phyloP scores from a whole-genome alignment of 1,140 invertebrate genomes.

The Galleria mellonella region DNA sequence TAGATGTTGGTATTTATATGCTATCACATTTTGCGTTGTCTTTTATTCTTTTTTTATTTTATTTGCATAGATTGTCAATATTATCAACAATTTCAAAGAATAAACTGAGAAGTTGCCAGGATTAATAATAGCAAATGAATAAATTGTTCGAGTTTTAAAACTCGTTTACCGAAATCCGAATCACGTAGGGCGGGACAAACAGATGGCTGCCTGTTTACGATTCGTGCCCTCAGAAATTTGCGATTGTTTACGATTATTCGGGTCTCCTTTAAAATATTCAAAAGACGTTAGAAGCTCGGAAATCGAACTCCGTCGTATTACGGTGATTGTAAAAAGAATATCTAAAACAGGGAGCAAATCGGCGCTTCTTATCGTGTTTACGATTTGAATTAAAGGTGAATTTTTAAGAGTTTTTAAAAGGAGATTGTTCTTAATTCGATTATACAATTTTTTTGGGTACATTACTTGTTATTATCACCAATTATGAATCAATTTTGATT shows the following conservation, averaged over 20 bases:
- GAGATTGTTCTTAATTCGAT: too few species aligned
- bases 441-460: too few species aligned
- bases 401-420: background rate
- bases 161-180: background rate
- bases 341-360: background rate
- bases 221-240: conserved; percentile 1
- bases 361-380: background rate
- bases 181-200: conserved; percentile 1
- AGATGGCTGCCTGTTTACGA: conserved; percentile 1
- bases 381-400: background rate
- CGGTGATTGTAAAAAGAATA: conserved; percentile 1
- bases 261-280: conserved; percentile 1
- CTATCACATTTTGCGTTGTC: too few species aligned
- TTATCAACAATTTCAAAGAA: too few species aligned
- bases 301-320: conserved; percentile 4
- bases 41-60: too few species aligned
- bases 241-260: conserved; percentile 5
- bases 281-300: background rate
- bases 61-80: too few species aligned
- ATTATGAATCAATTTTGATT: too few species aligned
- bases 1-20: too few species aligned
- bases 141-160: background rate
- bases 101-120: too few species aligned
- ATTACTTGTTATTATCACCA: too few species aligned
- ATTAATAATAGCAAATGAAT: conserved; percentile 1